These are phyloP conservation scores for Drosophila teissieri DNA, from an alignment of 1,140 invertebrate genomes.

Conservation along the genomic window DNA sequence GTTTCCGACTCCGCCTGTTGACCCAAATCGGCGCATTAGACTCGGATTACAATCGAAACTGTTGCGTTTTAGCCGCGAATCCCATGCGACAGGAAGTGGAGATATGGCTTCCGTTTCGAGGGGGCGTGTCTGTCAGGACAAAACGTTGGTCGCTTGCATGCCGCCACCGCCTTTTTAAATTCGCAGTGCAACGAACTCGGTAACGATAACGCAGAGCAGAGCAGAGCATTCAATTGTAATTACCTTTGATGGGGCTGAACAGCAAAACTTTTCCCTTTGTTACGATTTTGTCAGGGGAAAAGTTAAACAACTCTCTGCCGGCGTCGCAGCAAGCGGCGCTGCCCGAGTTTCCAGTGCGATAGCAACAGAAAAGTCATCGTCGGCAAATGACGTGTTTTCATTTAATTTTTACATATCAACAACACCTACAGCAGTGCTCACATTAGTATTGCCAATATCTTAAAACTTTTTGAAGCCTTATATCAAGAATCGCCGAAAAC, in stretches of 20 bases:
- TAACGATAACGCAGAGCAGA: constrained; percentile 54
- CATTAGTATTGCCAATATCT: no score
- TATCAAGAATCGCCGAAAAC: no score
- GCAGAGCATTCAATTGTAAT: constrained; percentile 61
- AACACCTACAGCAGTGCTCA: constrained; percentile 9
- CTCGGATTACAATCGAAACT: constrained; percentile 46
- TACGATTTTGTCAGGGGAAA: constrained; percentile 59
- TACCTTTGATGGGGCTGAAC: constrained; percentile 53
- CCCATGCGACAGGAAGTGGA: constrained; percentile 1
- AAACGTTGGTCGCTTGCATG: constrained; percentile 47
- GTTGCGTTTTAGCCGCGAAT: constrained; percentile 41
- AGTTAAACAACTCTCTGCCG: constrained; percentile 56
- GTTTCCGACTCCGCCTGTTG: constrained; percentile 18
- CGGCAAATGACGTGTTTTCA: constrained; percentile 72
- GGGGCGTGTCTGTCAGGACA: constrained; percentile 35
- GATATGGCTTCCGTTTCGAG: constrained; percentile 15
- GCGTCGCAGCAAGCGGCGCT: constrained; percentile 24
- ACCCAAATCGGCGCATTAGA: constrained; percentile 45
- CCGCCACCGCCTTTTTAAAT: constrained; percentile 54
- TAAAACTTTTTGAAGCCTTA: no score
- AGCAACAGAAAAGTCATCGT: constrained; percentile 51
- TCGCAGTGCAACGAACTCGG: constrained; percentile 69
- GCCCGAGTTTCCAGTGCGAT: constrained; percentile 69
- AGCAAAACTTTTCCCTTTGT: constrained; percentile 62
- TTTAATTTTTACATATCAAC: constrained; percentile 35